Evolutionary conservation across 2,113 vertebrate genomes (phyloP).

Genomic region (Pedetes capensis): DNA sequence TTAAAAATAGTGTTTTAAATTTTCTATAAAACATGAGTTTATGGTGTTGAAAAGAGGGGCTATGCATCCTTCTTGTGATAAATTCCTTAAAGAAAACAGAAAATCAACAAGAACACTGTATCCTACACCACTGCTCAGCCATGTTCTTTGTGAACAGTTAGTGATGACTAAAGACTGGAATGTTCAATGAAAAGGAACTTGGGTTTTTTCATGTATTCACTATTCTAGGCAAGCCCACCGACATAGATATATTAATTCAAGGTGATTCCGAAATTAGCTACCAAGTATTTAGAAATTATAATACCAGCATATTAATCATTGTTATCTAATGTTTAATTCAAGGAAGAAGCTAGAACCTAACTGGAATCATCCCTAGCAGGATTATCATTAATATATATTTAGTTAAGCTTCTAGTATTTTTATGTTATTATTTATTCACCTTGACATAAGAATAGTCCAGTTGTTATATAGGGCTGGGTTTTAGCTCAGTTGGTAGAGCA

Average conservation of each 20-base stretch:
- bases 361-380: background rate
- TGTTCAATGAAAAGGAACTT: background rate
- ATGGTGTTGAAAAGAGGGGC: background rate
- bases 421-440: conserved; percentile 28
- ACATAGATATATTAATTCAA: background rate
- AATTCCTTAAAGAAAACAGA: background rate
- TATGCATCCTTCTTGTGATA: background rate
- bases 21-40: conserved; percentile 29
- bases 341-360: background rate
- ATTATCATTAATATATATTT: background rate
- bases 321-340: background rate
- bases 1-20: conserved; percentile 29
- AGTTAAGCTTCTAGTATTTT: background rate
- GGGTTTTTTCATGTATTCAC: background rate
- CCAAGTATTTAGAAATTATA: background rate
- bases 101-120: background rate
- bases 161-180: background rate
- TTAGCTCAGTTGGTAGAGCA: too few species aligned
- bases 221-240: background rate
- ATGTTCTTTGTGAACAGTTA: background rate
- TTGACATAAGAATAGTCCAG: background rate
- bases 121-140: too few species aligned
- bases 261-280: conserved; percentile 12
- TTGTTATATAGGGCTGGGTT: too few species aligned
- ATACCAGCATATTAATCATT: background rate